These are phyloP conservation scores for Urophycis tenuis DNA, from an alignment of 2,797 vertebrate species.

Conservation along the genomic window DNA sequence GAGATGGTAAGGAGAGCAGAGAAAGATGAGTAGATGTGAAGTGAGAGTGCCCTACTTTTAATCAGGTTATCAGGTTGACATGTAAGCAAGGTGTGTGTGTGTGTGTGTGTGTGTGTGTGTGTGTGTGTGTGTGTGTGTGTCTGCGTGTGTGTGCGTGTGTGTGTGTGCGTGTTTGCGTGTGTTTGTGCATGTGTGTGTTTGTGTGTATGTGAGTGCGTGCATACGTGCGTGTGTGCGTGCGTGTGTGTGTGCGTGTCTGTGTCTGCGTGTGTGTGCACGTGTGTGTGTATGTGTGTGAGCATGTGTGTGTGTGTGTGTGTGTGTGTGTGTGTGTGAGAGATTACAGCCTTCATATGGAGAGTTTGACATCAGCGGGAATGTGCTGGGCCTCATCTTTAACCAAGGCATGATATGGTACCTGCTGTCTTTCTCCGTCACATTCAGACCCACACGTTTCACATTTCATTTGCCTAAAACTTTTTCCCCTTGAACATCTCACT, in stretches of 20 bases:
- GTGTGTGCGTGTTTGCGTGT: too few relatives aligned
- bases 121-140: too few relatives aligned
- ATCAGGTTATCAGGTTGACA: constrained; percentile 20
- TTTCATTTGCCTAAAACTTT: background rate
- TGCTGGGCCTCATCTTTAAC: constrained; percentile 92
- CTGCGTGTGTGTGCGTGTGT: too few relatives aligned
- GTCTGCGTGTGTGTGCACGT: constrained; percentile 4
- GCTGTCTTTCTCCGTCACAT: constrained; percentile 23
- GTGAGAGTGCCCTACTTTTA: constrained; percentile 22
- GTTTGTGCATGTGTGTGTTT: too few relatives aligned
- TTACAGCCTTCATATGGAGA: constrained; percentile 88
- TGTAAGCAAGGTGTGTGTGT: constrained; percentile 25
- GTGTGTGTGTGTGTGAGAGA: constrained; percentile 1
- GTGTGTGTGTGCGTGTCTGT: too few relatives aligned
- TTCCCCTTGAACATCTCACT: background rate
- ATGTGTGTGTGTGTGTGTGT: background rate
- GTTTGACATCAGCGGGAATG: constrained; percentile 95
- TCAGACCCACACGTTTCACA: constrained; percentile 14
- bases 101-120: too few relatives aligned
- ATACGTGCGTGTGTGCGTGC: too few relatives aligned
- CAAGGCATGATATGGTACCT: constrained; percentile 97
- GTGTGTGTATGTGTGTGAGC: constrained; percentile 19
- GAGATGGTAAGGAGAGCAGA: background rate
- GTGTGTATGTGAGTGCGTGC: too few relatives aligned
- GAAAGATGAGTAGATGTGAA: constrained; percentile 18